Evolutionary conservation across 2,797 vertebrate genomes (phyloP), one percentile per base, ranked within the genome.

Genomic region (Acanthiza pusilla): DNA sequence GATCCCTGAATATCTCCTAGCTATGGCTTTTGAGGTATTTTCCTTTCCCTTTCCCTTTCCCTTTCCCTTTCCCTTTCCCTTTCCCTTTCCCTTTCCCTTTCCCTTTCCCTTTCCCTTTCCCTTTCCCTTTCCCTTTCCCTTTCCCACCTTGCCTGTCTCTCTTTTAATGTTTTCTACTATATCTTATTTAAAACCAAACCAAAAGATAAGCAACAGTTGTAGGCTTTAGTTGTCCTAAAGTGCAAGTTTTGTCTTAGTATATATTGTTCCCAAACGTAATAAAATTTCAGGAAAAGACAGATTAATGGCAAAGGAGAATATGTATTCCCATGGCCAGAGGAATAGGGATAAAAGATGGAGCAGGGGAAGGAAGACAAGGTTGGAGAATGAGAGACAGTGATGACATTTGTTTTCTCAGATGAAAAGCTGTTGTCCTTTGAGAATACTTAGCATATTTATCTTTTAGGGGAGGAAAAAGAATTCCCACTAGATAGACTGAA

Each of bases 401-500:
- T 85, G 80, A 48, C 70, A 96, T 96, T 91, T 97, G 67, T 97
- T 97, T 97, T 97, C 81, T 95, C 77, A 92, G 62, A 92, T 75
- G 83, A 95, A 85, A 85, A 93, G 18, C 74, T 81, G 11, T 85
- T 81, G 62, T 94, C 93, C 88, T 94, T 78, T 85, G 96, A 91
- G 96, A 94, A 89, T 91, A 94, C 25, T 97, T 96, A 61, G 81
- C 36, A 16, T 96, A 96, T 97, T 98, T 97, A 95, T 97, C 62
- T 97, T 97, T 82, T 90, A 91, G 81, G 89, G 81, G 84, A 91
- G 76, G 92, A 55, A 94, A 73, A 94, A 96, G 60, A 91, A 89
- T 96, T 94, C 91, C 96, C 95, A 96, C 90, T 92, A 91, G 66
- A 96, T 92, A 94, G 92, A 96, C 94, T 91, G 93, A 91, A 97